Conservation (phyloP, 2,888 invertebrate species). For the Zaprionus bogoriensis region DNA sequence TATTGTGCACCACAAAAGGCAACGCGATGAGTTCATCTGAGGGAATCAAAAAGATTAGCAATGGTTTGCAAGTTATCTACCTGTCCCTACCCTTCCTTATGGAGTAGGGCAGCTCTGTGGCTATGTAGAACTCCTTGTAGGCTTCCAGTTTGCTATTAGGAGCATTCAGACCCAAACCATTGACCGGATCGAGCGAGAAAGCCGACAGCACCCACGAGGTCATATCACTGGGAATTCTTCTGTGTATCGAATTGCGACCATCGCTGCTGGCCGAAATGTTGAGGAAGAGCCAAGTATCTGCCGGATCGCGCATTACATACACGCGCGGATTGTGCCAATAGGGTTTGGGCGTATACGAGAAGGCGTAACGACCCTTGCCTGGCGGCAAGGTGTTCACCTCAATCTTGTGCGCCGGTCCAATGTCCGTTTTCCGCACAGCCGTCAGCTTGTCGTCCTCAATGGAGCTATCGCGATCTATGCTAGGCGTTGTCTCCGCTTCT, state of each 20-base stretch:
- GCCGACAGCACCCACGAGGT: slow-evolving; percentile 93
- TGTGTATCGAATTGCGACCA: slow-evolving; percentile 85
- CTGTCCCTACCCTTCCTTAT: slow-evolving; percentile 86
- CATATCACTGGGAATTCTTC: slow-evolving; percentile 90
- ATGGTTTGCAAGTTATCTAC: too few species aligned
- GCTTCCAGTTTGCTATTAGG: slow-evolving; percentile 87
- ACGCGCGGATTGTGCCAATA: slow-evolving; percentile 91
- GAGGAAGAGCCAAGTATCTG: slow-evolving; percentile 92
- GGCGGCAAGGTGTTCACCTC: slow-evolving; percentile 89
- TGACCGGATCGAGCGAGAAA: slow-evolving; percentile 90
- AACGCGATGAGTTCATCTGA: slow-evolving; percentile 94
- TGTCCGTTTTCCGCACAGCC: slow-evolving; percentile 82
- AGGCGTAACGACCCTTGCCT: slow-evolving; percentile 94
- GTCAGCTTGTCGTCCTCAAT: slow-evolving; percentile 78
- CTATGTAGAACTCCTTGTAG: slow-evolving; percentile 92
- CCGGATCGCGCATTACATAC: slow-evolving; percentile 89
- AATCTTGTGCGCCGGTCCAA: slow-evolving; percentile 83
- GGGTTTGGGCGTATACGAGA: slow-evolving; percentile 92
- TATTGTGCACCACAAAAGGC: slow-evolving; percentile 94
- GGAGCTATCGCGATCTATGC: slow-evolving; percentile 43
- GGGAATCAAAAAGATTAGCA: background rate
- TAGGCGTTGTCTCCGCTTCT: slow-evolving; percentile 74
- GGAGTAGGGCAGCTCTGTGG: slow-evolving; percentile 93
- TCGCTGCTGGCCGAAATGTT: slow-evolving; percentile 90
- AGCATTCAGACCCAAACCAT: slow-evolving; percentile 90